phyloP scores from a whole-genome alignment of 2,113 vertebrate genomes.

The Oxygymnocypris stewartii region DNA sequence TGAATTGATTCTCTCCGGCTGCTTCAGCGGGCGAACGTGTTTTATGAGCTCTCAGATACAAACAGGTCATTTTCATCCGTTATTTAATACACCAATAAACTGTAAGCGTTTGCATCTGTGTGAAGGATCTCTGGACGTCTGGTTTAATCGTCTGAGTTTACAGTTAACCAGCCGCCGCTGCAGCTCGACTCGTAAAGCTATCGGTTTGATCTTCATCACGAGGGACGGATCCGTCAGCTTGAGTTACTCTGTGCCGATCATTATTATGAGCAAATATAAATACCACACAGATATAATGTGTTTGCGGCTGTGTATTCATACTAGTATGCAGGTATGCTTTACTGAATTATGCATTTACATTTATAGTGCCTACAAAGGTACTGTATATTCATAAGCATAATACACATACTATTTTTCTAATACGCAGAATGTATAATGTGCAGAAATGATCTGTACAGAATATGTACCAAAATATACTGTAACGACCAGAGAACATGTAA shows the following conservation, averaged over 20 bases:
- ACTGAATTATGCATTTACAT: neutral
- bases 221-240: neutral
- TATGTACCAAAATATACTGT: no score
- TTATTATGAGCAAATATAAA: neutral
- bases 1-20: no score
- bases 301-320: neutral
- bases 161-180: neutral
- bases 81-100: neutral
- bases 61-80: neutral
- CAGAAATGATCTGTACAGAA: neutral
- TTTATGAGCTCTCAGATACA: neutral
- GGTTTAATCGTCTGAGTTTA: neutral
- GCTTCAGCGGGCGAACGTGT: no score
- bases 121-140: neutral
- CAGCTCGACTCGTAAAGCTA: neutral
- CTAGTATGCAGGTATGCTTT: neutral
- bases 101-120: neutral
- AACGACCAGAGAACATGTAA: no score
- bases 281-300: neutral
- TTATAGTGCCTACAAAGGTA: neutral
- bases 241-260: conserved; percentile 5
- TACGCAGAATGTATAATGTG: neutral
- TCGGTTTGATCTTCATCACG: neutral
- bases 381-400: no score
- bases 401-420: neutral